Evolutionary conservation across 2,888 invertebrate genomes (phyloP).

Genomic region (Allolobophora icterica): DNA sequence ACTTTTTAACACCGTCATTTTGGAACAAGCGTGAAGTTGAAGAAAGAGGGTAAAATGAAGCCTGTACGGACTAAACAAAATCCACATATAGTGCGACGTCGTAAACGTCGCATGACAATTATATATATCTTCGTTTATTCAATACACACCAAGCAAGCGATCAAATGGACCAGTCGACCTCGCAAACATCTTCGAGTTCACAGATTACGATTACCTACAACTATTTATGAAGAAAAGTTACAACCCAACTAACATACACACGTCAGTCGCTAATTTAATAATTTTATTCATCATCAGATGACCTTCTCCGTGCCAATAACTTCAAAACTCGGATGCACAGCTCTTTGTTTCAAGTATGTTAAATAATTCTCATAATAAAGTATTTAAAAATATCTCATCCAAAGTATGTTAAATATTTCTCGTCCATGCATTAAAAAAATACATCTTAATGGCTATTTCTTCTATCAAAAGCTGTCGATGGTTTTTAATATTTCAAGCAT

Average conservation of each 20-base stretch:
- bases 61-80: neutral
- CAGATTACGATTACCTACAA: neutral
- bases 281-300: conserved; percentile 17
- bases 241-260: neutral
- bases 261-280: conserved; percentile 1
- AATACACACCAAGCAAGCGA: conserved; percentile 38
- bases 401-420: neutral
- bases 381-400: too few species aligned
- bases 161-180: conserved; percentile 38
- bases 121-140: too few species aligned
- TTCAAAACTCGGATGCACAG: neutral
- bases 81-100: neutral
- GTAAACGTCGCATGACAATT: neutral
- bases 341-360: neutral
- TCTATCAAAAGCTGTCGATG: too few species aligned
- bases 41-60: neutral
- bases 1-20: neutral
- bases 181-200: conserved; percentile 37
- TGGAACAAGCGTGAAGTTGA: neutral
- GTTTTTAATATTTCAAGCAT: too few species aligned
- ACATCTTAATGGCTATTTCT: too few species aligned
- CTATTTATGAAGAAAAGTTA: neutral
- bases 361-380: too few species aligned
- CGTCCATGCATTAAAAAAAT: too few species aligned
- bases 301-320: neutral